Percentiles rank a stretch among this genome's conserved stretches.
Evolutionary conservation across 2,797 vertebrate genomes (phyloP).

Genomic region (Graptemys geographica): DNA sequence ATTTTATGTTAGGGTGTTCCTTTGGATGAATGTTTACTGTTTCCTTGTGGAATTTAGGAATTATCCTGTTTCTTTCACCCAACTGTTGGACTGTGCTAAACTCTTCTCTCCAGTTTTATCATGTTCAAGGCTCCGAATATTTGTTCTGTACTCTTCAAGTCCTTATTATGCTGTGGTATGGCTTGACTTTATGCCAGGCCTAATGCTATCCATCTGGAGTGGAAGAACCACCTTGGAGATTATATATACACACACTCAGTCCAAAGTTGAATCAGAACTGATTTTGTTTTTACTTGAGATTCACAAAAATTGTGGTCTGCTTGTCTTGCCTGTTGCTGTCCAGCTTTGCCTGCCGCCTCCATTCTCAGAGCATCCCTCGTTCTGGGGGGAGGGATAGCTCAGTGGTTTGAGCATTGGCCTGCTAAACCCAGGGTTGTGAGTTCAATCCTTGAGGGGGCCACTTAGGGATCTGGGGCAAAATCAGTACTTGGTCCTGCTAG

Average conservation of each 20-base stretch:
- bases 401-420: too few relatives aligned
- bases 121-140: not conserved
- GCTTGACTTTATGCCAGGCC: rapidly evolving
- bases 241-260: not conserved
- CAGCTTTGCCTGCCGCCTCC: not conserved
- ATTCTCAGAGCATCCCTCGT: not conserved
- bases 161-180: rapidly evolving
- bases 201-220: not conserved
- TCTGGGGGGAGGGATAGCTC: too few relatives aligned
- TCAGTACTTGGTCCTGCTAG: too few relatives aligned
- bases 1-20: slow-evolving; percentile 51
- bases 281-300: not conserved
- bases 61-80: not conserved
- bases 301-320: not conserved
- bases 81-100: not conserved
- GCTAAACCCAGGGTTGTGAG: too few relatives aligned
- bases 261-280: not conserved
- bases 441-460: too few relatives aligned
- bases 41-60: slow-evolving; percentile 31
- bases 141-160: rapidly evolving
- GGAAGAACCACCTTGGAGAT: not conserved
- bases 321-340: not conserved
- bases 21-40: slow-evolving; percentile 54
- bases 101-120: not conserved
- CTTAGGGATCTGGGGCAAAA: too few relatives aligned